Percentiles rank a stretch among this genome's conserved stretches.
Evolutionary conservation across 1,140 invertebrate genomes (phyloP).

Genomic region (Hylaeus volcanicus): DNA sequence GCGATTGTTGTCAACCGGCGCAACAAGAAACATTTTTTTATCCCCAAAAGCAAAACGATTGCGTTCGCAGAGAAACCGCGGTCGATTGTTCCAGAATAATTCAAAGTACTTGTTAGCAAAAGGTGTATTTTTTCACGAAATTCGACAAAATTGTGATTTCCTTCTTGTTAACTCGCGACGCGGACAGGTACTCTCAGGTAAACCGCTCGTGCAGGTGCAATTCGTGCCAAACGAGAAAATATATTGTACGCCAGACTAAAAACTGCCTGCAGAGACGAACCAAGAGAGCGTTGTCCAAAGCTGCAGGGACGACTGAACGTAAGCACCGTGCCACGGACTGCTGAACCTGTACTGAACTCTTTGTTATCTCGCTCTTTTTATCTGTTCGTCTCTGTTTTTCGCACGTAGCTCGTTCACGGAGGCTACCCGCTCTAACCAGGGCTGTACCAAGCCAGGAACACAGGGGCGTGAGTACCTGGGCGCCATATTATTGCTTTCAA

Average conservation of each 20-base stretch:
- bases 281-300: constrained; percentile 2
- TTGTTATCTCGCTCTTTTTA: not conserved
- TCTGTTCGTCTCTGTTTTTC: not conserved
- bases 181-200: not conserved
- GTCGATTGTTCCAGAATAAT: not conserved
- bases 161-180: not conserved
- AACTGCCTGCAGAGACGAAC: not conserved
- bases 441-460: too few species aligned
- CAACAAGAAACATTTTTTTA: constrained; percentile 59
- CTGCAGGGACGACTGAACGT: constrained; percentile 15
- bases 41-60: not conserved
- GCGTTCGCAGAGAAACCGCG: not conserved
- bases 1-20: constrained; percentile 65
- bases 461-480: too few species aligned
- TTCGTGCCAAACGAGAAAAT: not conserved
- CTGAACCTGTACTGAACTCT: constrained; percentile 13
- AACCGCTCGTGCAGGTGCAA: not conserved
- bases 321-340: constrained; percentile 5
- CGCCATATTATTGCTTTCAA: too few species aligned
- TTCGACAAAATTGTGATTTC: not conserved
- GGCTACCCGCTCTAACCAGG: too few species aligned
- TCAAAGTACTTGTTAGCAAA: too few species aligned
- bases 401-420: too few species aligned
- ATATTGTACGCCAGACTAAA: not conserved
- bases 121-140: not conserved